Conservation (phyloP, 2,888 invertebrate species). For the Caenorhabditis doughertyi region DNA sequence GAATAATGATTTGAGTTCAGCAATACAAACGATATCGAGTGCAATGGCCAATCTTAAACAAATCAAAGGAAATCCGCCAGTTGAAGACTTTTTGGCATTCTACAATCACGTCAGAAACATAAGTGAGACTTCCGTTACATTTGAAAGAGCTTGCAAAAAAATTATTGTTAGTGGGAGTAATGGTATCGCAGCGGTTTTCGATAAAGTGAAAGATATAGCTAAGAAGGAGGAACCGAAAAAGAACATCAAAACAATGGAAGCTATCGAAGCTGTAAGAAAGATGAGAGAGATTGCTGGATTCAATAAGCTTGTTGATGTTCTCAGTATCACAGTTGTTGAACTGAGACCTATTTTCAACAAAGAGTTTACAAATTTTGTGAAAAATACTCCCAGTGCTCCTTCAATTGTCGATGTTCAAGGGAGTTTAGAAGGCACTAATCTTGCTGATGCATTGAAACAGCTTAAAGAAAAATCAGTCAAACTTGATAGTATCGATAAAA, state of each 20-base stretch:
- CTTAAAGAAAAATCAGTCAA: neutral
- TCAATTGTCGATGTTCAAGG: neutral
- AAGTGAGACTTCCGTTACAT: neutral
- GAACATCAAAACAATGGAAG: neutral
- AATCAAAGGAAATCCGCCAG: neutral
- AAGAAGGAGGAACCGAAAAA: neutral
- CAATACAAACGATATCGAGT: neutral
- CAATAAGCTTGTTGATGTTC: neutral
- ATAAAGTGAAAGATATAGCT: neutral
- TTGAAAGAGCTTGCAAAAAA: conserved; percentile 1
- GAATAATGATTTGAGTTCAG: neutral
- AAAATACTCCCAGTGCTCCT: neutral
- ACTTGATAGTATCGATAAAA: neutral
- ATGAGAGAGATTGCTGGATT: neutral
- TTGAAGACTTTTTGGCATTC: neutral
- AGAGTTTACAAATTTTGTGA: neutral
- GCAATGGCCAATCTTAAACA: neutral
- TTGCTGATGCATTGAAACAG: neutral
- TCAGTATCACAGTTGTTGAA: neutral
- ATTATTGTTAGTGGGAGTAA: neutral
- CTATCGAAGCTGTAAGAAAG: neutral
- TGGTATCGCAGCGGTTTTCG: neutral
- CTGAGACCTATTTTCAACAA: neutral
- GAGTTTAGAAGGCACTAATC: conserved; percentile 1
- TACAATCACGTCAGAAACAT: neutral